These are phyloP conservation scores for Naso thynnoides DNA, from an alignment of 2,797 vertebrate species.

Conservation along the genomic window DNA sequence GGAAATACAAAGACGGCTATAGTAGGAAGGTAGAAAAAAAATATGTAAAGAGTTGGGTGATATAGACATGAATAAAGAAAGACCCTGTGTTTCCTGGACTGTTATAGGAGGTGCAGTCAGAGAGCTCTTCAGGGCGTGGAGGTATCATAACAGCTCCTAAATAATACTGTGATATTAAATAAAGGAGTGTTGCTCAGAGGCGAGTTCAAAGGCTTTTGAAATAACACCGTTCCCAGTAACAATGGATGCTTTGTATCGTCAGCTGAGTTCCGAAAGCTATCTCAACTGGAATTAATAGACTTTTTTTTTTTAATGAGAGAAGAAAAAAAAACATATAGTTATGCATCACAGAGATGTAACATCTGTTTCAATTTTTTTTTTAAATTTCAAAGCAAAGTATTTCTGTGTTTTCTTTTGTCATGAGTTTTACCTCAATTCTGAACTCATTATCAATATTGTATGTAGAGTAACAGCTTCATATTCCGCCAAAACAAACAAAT, in stretches of 20 bases:
- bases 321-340: slow-evolving; percentile 53
- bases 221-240: slow-evolving; percentile 83
- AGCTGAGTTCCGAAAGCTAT: slow-evolving; percentile 85
- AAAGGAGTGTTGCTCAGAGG: slow-evolving; percentile 65
- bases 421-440: slow-evolving; percentile 13
- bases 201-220: slow-evolving; percentile 83
- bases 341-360: slow-evolving; percentile 68
- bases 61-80: slow-evolving; percentile 45
- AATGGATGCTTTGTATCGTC: slow-evolving; percentile 82
- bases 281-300: slow-evolving; percentile 89
- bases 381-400: background rate
- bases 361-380: slow-evolving; percentile 69
- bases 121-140: slow-evolving; percentile 39
- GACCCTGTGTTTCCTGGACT: slow-evolving; percentile 23
- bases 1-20: slow-evolving; percentile 3
- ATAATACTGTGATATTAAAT: slow-evolving; percentile 75
- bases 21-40: slow-evolving; percentile 8
- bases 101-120: slow-evolving; percentile 54
- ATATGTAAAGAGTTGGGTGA: slow-evolving; percentile 21
- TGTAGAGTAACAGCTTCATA: background rate
- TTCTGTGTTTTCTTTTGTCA: slow-evolving; percentile 34
- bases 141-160: slow-evolving; percentile 54
- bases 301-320: slow-evolving; percentile 68
- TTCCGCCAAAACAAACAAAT: slow-evolving; percentile 15
- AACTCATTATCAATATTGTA: slow-evolving; percentile 9